A percentile compares a stretch with the other conserved stretches of the same genome.
Conservation (phyloP, 1,140 invertebrate genomes). For the Chrysomallon squamiferum region DNA sequence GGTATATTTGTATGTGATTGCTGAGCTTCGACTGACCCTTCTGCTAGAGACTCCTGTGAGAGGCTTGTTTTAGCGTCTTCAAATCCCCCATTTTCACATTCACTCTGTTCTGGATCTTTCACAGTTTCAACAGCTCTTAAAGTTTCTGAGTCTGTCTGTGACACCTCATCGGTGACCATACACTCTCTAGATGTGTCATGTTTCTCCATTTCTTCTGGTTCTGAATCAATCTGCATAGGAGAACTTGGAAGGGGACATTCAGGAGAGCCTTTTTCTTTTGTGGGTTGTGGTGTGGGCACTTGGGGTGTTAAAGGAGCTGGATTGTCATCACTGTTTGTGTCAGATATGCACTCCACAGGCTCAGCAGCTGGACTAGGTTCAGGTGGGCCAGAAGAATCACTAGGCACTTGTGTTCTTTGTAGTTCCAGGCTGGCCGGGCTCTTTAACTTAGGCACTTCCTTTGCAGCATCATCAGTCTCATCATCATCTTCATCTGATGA, state of each 20-base stretch:
- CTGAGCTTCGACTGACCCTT: too few species aligned
- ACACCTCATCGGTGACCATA: too few species aligned
- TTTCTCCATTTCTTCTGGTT: not conserved
- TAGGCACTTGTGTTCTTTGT: constrained; percentile 24
- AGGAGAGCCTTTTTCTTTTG: not conserved
- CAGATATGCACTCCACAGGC: constrained; percentile 33
- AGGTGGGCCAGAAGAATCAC: constrained; percentile 19
- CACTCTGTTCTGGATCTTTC: too few species aligned
- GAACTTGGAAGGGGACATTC: not conserved
- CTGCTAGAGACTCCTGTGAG: too few species aligned
- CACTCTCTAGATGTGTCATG: too few species aligned
- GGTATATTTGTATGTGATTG: too few species aligned
- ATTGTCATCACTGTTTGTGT: constrained; percentile 39
- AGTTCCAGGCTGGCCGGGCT: constrained; percentile 32
- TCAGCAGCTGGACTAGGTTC: constrained; percentile 36
- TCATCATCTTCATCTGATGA: constrained; percentile 61
- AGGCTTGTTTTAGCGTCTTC: too few species aligned
- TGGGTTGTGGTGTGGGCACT: constrained; percentile 34
- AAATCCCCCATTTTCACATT: too few species aligned
- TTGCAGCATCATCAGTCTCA: constrained; percentile 44
- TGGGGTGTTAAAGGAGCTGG: constrained; percentile 44
- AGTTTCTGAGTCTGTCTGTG: too few species aligned
- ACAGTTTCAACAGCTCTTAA: too few species aligned
- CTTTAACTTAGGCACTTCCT: constrained; percentile 32
- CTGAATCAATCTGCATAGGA: not conserved